Evolutionary conservation across 2,797 vertebrate genomes (phyloP).

Genomic region (Clarias fuscus): DNA sequence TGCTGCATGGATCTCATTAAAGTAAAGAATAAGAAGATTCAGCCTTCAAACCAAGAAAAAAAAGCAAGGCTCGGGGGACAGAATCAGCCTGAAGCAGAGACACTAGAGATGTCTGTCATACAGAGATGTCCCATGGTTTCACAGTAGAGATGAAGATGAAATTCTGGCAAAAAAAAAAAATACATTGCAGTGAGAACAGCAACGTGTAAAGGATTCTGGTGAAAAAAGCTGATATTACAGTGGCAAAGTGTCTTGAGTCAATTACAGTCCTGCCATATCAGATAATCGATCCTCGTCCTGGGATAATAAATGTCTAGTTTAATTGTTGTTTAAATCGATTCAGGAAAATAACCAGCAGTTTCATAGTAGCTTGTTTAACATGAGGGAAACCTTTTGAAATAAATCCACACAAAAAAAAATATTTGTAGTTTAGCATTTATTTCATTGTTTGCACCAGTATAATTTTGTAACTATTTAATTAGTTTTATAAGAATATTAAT

Average conservation of each 20-base stretch:
- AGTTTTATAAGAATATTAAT: not conserved
- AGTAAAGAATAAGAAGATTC: slow-evolving; percentile 43
- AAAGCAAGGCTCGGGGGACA: slow-evolving; percentile 33
- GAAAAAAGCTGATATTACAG: not conserved
- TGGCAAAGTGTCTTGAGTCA: not conserved
- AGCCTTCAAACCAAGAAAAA: slow-evolving; percentile 34
- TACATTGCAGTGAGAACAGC: slow-evolving; percentile 4
- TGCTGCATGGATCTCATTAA: slow-evolving; percentile 38
- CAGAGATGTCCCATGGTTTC: slow-evolving; percentile 4
- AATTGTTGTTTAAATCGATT: not conserved
- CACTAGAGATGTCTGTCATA: slow-evolving; percentile 12
- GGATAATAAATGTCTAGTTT: not conserved
- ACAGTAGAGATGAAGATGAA: slow-evolving; percentile 18
- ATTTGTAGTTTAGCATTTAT: not conserved
- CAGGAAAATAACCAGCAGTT: not conserved
- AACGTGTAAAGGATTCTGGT: slow-evolving; percentile 8
- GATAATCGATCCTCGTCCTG: not conserved
- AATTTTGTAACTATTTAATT: not conserved
- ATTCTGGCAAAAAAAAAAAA: not conserved
- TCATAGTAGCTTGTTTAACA: not conserved
- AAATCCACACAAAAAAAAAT: not conserved
- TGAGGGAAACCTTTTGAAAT: not conserved
- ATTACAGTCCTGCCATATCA: not conserved
- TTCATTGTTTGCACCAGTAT: not conserved
- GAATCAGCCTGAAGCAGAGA: slow-evolving; percentile 28